phyloP scores from a whole-genome alignment of 1,140 invertebrate genomes.

The Diprion similis region DNA sequence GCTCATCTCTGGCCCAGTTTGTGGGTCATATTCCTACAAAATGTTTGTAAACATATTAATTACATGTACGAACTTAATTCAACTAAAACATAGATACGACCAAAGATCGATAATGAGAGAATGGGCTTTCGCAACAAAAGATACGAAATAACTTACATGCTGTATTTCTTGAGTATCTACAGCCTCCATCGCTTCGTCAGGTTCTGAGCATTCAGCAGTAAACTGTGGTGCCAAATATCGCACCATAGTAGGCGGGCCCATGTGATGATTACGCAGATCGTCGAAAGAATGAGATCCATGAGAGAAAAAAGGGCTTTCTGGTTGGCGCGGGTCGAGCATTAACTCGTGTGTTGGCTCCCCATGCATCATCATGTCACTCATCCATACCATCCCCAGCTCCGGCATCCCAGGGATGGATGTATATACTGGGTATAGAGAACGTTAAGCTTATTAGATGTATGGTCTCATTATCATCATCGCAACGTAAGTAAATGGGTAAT shows the following conservation, averaged over 20 bases:
- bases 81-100: background rate
- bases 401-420: constrained; percentile 65
- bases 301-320: constrained; percentile 65
- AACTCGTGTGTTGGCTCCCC: constrained; percentile 65
- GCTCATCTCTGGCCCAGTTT: constrained; percentile 48
- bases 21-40: constrained; percentile 49
- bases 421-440: constrained; percentile 56
- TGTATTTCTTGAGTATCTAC: constrained; percentile 53
- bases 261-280: constrained; percentile 64
- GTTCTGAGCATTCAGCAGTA: constrained; percentile 53
- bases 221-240: constrained; percentile 55
- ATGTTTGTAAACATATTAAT: background rate
- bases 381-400: constrained; percentile 77
- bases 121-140: too few species aligned
- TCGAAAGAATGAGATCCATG: constrained; percentile 66
- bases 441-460: constrained; percentile 5
- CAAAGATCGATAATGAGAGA: too few species aligned
- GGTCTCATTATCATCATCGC: constrained; percentile 24
- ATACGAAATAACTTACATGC: constrained; percentile 39
- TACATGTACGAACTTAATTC: background rate
- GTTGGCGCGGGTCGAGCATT: constrained; percentile 63
- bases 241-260: constrained; percentile 62
- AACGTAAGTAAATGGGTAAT: constrained; percentile 31
- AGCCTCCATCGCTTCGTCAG: constrained; percentile 58
- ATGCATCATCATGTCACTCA: constrained; percentile 69